Evolutionary conservation across 2,888 invertebrate species (phyloP).

Genomic region (Melangyna quadrimaculata): DNA sequence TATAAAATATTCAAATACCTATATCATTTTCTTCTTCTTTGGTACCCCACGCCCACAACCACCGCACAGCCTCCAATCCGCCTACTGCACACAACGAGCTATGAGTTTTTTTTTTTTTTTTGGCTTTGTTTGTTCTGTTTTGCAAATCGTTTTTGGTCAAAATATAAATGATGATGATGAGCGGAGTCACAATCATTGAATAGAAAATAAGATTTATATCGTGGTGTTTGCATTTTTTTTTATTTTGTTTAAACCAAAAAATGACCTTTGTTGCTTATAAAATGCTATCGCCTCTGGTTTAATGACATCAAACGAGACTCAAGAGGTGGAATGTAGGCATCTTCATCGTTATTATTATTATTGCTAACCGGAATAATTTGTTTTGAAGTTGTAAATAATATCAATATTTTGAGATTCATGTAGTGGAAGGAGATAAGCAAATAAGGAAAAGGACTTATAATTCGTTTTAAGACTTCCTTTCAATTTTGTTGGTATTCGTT

Average conservation of each 20-base stretch:
- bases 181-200: constrained; percentile 44
- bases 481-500: background rate
- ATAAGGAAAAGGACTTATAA: background rate
- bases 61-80: background rate
- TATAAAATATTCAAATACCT: constrained; percentile 55
- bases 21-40: constrained; percentile 19
- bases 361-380: background rate
- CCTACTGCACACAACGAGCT: background rate
- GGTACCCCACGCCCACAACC: background rate
- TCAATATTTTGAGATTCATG: constrained; percentile 55
- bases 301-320: constrained; percentile 40
- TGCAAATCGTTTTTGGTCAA: constrained; percentile 38
- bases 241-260: constrained; percentile 2
- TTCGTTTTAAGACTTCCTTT: background rate
- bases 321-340: too few species aligned
- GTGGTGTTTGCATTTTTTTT: constrained; percentile 44
- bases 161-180: constrained; percentile 28
- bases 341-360: background rate
- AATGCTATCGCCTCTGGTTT: constrained; percentile 21
- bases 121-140: too few species aligned
- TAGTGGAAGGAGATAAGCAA: constrained; percentile 51
- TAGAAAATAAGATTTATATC: constrained; percentile 58
- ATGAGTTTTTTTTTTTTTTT: background rate
- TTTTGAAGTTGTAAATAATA: constrained; percentile 20
- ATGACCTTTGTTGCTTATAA: constrained; percentile 46